Evolutionary conservation across 2,797 vertebrate genomes (phyloP), one percentile per base, ranked within the genome.

Genomic region (Sebastes taczanowskii): DNA sequence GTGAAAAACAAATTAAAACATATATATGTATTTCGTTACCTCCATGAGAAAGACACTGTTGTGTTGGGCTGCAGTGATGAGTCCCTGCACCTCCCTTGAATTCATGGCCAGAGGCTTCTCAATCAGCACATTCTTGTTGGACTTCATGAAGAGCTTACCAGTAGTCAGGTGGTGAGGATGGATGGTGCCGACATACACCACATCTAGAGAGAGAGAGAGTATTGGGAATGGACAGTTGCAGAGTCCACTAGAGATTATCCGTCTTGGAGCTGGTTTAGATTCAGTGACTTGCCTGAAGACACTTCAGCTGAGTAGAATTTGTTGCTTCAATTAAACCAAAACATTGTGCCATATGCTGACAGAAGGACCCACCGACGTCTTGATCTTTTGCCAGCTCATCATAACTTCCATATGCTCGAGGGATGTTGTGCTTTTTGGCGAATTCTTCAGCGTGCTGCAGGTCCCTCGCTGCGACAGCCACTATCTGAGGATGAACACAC

Each of bases 81-180:
- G 92, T 66, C 94, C 80, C 0, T 35, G 76, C 18, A 95, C 94
- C 78, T 95, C 90, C 0, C 49, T 30, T 1, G 80, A 71, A 2
- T 92, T 94, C 88, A 95, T 91, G 9, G 92, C 95, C 77, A 95
- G n/a, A 1, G 94, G 95, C 20, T 95, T 95, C 84, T 96, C 94
- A 4, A 95, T 92, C 20, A 95, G 80, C 14, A 95, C 89, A 0
- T 91, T 91, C 71, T 94, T 95, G 38, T 85, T 89, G 27, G 67
- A 75, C 32, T 55, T 78, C 25, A 86, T 71, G 2, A 83, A 72
- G 61, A 86, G 78, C 18, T 64, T 27, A 6, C 78, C 74, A 55
- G 64, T 20, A 10, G 18, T 23, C 34, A 81, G 63, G 59, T 82
- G 72, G 38, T 69, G 2, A 23, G 72, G 72, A 27, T 85, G 80